Base-by-base conservation (phyloP, 2,113 vertebrate species). In the Scomber scombrus region DNA sequence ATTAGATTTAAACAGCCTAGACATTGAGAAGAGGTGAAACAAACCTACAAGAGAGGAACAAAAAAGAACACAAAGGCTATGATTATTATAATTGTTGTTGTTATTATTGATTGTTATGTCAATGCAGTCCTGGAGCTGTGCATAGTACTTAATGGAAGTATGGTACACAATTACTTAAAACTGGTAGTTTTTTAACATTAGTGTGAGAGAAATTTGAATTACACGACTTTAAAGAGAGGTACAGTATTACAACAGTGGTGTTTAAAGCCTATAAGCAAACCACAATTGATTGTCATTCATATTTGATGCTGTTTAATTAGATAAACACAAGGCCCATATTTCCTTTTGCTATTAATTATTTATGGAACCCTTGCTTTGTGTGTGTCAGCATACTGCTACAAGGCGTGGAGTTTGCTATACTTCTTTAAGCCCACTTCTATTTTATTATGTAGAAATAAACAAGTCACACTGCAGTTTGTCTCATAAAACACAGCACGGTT, bases 1-100 rank as follows among this genome's bases (percentile, higher is more conserved):
- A 94, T 94, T 94, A 90, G 70, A 93, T 93, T 93, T 92, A 90
- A 93, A 93, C 87, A 91, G 87, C 86, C 81, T 15, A 71, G 87
- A 91, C 85, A 85, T 50, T 75, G 81, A 88, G 81, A 82, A 65
- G 81, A 58, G 77, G 31, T 71, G 81, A 80, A 83, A 79, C 52
- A 18, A 90, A 91, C 67, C 77, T 82, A 88, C 73, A 83, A 75
- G 68, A 51, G 29, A 62, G 47, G 79, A 86, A 88, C 75, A 83
- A 80, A 85, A 71, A 71, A 23, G 47, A 63, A 46, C 56, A 88
- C 76, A 81, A 69, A 71, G 45, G 5, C 71, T 26, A 46, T 68
- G 63, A 78, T 78, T 72, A 80, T 67, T 26, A 16, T 31, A 56
- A 56, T 67, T 23, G 58, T 16, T 71, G 14, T 63, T 61, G 69